These are phyloP conservation scores for Macrophya annulata DNA, from an alignment of 2,888 invertebrate genomes.

Conservation along the genomic window DNA sequence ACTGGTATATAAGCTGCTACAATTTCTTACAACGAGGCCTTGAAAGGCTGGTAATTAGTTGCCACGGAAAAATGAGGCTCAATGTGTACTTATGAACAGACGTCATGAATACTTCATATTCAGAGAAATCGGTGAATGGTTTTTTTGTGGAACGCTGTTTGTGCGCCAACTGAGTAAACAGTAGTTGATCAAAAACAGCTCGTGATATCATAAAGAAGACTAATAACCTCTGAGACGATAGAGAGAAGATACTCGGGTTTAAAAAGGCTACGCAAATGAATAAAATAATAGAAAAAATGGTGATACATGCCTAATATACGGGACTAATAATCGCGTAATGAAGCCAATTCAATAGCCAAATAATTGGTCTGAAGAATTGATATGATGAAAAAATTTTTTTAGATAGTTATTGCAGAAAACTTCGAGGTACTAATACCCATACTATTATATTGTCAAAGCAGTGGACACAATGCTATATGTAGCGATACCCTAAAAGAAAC, in stretches of 20 bases:
- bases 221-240: neutral
- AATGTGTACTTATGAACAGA: neutral
- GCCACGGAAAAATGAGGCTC: neutral
- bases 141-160: neutral
- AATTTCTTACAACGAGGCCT: neutral
- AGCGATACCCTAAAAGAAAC: neutral
- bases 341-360: neutral
- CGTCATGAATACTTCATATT: neutral
- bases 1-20: neutral
- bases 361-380: neutral
- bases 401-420: neutral
- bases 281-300: no score
- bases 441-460: no score
- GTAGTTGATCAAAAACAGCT: neutral
- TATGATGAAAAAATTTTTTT: neutral
- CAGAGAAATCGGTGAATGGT: neutral
- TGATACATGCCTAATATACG: no score
- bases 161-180: neutral
- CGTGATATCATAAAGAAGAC: neutral
- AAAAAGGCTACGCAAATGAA: neutral
- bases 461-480: neutral
- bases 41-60: neutral
- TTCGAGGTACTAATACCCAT: neutral
- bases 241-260: neutral
- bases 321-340: neutral